Evolutionary conservation across 2,888 invertebrate species (phyloP), one percentile per base, ranked within the genome.

Genomic region (Brachyptera risi): DNA sequence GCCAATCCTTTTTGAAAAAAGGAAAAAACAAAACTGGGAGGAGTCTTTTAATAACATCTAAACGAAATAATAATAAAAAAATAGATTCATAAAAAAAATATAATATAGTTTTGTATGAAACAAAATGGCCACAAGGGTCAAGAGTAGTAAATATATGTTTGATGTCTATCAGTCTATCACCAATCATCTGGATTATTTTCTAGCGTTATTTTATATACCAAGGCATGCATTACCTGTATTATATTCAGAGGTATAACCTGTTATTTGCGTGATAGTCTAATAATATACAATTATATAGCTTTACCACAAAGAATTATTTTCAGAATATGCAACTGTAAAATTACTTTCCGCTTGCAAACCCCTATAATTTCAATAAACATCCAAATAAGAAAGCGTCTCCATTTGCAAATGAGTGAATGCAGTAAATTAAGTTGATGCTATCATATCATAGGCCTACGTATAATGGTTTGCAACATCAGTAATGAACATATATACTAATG

Each of bases 11-110:
- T 54, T 11, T 37, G 24, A n/a, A 24, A 24, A n/a, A 3, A 21
- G 19, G 3, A 21, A 24, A 7, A 47, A 17, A 15, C 7, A 42
- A 42, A 7, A 3, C 19, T 37, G 54, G 54, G 54, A 54, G 54
- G 54, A 54, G 54, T 54, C 54, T 37, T 54, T 54, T 54, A 54
- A 54, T 54, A 47, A 44, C 37, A 35, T 54, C 13, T 37, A 54
- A 51, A 51, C 26, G 4, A 47, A 47, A 50, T 15, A 50, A 24
- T 50, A 19, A 54, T 37, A 37, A 54, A 54, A 50, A 54, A 37
- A 37, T 54, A 47, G n/a, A n/a, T 31, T n/a, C n/a, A n/a, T n/a
- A n/a, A n/a, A n/a, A n/a, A n/a, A n/a, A 11, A 5, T 31, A 11
- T 31, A 7, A 11, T 31, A 31, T 11, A 7, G 31, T 5, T 31